Percentiles rank a stretch among this genome's conserved stretches.
phyloP scores from a whole-genome alignment of 2,113 vertebrate species.

The Mugil cephalus region DNA sequence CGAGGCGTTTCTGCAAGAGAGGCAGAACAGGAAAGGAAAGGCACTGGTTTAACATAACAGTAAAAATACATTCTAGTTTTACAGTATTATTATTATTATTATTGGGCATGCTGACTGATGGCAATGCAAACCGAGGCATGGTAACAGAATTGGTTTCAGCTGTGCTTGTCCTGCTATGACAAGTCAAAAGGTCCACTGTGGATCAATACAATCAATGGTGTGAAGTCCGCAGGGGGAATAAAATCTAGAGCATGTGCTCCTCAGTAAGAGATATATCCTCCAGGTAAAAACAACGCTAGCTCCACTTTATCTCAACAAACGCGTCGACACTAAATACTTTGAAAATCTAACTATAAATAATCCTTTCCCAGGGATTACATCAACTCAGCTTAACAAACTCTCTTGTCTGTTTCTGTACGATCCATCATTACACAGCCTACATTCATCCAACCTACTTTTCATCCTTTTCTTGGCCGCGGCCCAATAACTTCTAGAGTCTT shows the following conservation, averaged over 20 bases:
- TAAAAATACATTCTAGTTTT: no score
- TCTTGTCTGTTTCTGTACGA: slow-evolving; percentile 22
- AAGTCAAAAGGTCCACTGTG: background rate
- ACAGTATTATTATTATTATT: no score
- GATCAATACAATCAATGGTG: slow-evolving; percentile 8
- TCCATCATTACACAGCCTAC: slow-evolving; percentile 36
- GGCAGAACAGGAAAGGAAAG: background rate
- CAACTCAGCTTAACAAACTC: background rate
- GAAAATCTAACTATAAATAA: no score
- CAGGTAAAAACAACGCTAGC: background rate
- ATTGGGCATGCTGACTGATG: no score
- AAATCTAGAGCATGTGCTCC: background rate
- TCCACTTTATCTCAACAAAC: background rate
- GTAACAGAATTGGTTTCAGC: background rate
- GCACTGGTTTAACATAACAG: background rate
- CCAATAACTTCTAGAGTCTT: slow-evolving; percentile 46
- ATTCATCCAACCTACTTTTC: slow-evolving; percentile 53
- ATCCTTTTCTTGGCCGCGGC: slow-evolving; percentile 37
- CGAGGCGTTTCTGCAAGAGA: no score
- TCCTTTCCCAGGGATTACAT: background rate
- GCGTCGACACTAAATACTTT: background rate
- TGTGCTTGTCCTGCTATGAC: background rate
- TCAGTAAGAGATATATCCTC: background rate
- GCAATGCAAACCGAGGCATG: no score
- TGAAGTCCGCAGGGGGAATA: background rate